These are phyloP conservation scores for Brachionus calyciflorus DNA, from an alignment of 1,140 invertebrate species.

Conservation along the genomic window DNA sequence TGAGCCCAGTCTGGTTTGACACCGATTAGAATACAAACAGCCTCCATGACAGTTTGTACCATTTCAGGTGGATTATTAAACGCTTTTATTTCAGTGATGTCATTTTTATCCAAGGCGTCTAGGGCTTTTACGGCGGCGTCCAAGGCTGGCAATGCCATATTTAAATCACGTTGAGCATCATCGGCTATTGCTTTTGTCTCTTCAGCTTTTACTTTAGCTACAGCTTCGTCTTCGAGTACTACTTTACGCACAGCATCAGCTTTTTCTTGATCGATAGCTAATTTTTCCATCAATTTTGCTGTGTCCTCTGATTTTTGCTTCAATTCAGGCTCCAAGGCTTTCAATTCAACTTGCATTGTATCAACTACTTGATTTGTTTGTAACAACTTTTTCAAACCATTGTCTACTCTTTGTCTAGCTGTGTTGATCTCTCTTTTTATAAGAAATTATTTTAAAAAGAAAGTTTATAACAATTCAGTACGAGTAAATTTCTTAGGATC, in stretches of 20 bases:
- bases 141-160: constrained; percentile 32
- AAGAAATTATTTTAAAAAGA: not conserved
- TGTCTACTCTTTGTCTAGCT: constrained; percentile 57
- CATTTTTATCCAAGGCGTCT: constrained; percentile 78
- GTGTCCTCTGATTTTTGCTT: constrained; percentile 60
- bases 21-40: constrained; percentile 76
- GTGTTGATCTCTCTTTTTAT: constrained; percentile 54
- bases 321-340: constrained; percentile 59
- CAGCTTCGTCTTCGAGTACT: constrained; percentile 60
- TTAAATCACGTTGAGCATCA: constrained; percentile 55
- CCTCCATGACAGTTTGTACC: constrained; percentile 70
- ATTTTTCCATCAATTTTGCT: constrained; percentile 58
- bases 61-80: constrained; percentile 70
- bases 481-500: too few species aligned
- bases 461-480: too few species aligned
- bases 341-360: constrained; percentile 60
- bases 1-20: constrained; percentile 69
- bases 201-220: constrained; percentile 60
- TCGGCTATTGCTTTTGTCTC: constrained; percentile 61
- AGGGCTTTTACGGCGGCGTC: constrained; percentile 66
- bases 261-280: constrained; percentile 60
- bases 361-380: constrained; percentile 61
- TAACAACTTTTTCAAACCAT: constrained; percentile 59
- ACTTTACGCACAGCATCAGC: constrained; percentile 60
- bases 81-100: constrained; percentile 81